Percentiles rank a stretch among this genome's conserved stretches.
These are phyloP conservation scores for Atta colombica DNA, from an alignment of 1,140 invertebrate genomes.

Conservation along the genomic window DNA sequence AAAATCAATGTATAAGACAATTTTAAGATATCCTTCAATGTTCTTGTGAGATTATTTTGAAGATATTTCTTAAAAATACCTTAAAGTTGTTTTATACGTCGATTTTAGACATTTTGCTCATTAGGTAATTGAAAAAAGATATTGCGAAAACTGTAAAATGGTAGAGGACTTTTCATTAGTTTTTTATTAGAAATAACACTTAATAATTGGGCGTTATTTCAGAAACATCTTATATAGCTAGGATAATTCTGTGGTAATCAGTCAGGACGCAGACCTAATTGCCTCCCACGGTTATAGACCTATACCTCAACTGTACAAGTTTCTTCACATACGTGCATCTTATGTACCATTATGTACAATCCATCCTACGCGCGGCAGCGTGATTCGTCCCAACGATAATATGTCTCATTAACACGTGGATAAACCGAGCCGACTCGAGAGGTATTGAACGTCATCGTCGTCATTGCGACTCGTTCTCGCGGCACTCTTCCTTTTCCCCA, in stretches of 20 bases:
- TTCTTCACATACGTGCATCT: conserved; percentile 22
- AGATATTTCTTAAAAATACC: too few relatives aligned
- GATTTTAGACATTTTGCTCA: too few relatives aligned
- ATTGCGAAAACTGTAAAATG: too few relatives aligned
- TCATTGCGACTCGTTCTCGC: background rate
- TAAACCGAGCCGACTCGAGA: conserved; percentile 24
- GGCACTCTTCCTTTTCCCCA: background rate
- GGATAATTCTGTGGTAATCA: conserved; percentile 9
- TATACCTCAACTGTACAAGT: background rate
- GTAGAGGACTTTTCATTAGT: too few relatives aligned
- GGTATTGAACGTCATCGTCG: background rate
- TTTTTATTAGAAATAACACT: too few relatives aligned
- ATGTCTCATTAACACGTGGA: conserved; percentile 49
- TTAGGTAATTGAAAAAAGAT: too few relatives aligned
- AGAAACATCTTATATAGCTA: background rate
- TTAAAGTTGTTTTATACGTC: too few relatives aligned
- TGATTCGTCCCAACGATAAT: conserved; percentile 23
- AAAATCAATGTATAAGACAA: too few relatives aligned
- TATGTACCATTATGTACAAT: conserved; percentile 32
- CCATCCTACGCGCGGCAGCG: conserved; percentile 9
- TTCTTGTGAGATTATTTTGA: too few relatives aligned
- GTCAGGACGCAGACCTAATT: conserved; percentile 38
- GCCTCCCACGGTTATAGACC: conserved; percentile 27
- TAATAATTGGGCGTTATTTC: too few relatives aligned
- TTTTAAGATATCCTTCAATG: too few relatives aligned